phyloP scores from a whole-genome alignment of 2,113 vertebrate genomes.

The Chamaetylas fuelleborni region DNA sequence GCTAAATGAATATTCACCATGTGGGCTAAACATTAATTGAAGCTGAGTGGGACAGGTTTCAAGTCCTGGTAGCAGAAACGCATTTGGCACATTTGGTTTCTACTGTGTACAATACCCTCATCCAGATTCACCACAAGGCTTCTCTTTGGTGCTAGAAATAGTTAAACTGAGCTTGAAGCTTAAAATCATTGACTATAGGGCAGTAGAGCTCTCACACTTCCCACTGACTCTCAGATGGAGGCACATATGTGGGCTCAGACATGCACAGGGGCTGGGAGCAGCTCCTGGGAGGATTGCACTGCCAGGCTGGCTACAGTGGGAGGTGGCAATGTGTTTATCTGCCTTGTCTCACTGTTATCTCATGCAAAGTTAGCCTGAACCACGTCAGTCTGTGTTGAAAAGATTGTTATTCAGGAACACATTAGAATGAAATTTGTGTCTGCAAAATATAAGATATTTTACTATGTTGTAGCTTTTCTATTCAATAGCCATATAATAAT shows the following conservation, averaged over 20 bases:
- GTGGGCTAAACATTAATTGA: not conserved
- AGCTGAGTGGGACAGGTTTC: not conserved
- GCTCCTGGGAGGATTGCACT: not conserved
- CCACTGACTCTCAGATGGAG: conserved; percentile 7
- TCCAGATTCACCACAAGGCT: accelerated
- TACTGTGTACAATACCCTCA: accelerated
- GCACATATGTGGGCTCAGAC: not conserved
- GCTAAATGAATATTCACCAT: not conserved
- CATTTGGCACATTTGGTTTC: not conserved
- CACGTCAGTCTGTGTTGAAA: not conserved
- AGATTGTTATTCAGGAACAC: not conserved
- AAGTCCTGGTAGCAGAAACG: not conserved
- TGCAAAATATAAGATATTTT: not conserved
- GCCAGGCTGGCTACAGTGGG: not conserved
- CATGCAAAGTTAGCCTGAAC: not conserved
- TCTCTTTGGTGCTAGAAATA: not conserved
- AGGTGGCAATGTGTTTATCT: not conserved
- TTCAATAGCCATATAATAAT: not conserved
- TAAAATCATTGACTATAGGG: not conserved
- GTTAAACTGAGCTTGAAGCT: conserved; percentile 24
- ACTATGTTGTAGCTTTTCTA: not conserved
- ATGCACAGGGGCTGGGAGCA: not conserved
- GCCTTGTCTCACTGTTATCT: not conserved
- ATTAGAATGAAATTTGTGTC: not conserved
- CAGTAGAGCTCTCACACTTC: conserved; percentile 1